phyloP scores from a whole-genome alignment of 2,797 vertebrate species.

The Emys orbicularis region DNA sequence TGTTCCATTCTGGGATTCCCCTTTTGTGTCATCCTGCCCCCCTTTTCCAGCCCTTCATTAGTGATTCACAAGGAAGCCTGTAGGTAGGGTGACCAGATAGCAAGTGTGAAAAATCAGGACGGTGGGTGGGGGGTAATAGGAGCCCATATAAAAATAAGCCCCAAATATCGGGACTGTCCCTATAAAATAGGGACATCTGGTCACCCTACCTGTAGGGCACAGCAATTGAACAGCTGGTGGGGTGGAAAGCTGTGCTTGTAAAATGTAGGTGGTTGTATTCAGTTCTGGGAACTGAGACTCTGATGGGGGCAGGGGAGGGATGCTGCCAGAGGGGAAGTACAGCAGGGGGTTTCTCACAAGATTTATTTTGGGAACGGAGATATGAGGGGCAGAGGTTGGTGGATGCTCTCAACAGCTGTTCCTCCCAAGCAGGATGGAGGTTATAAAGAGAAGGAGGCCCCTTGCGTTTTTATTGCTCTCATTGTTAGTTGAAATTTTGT shows the following conservation, averaged over 20 bases:
- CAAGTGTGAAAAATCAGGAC: no score
- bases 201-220: neutral
- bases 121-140: no score
- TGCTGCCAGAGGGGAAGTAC: neutral
- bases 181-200: no score
- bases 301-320: neutral
- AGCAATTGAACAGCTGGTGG: neutral
- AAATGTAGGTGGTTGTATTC: neutral
- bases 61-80: neutral
- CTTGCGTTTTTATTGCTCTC: neutral
- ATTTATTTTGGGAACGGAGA: conserved; percentile 30
- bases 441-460: neutral
- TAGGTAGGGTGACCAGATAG: no score
- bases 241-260: neutral
- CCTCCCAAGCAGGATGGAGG: rapidly evolving
- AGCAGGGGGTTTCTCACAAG: neutral
- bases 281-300: neutral
- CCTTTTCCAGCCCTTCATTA: neutral
- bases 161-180: no score
- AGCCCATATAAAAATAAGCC: no score
- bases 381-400: neutral
- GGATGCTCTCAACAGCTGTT: neutral
- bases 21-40: neutral
- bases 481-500: neutral
- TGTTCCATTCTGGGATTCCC: neutral